These are phyloP conservation scores for Embiotoca jacksoni DNA, from an alignment of 2,113 vertebrate species.

Conservation along the genomic window DNA sequence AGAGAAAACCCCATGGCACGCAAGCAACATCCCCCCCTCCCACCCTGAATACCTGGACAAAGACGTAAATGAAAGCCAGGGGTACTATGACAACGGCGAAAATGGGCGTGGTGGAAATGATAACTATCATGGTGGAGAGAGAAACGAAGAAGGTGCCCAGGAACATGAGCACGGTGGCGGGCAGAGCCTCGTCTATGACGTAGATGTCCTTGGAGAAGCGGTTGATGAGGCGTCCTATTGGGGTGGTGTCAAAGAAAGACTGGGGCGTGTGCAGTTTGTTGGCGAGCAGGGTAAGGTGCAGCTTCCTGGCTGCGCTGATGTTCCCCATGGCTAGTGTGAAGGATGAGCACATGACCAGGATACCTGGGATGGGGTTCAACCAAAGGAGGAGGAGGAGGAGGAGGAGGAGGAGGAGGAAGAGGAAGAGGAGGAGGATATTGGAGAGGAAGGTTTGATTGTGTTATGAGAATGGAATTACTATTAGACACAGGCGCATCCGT, in stretches of 20 bases:
- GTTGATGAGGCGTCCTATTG: constrained; percentile 94
- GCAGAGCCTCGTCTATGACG: constrained; percentile 92
- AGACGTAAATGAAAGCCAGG: constrained; percentile 88
- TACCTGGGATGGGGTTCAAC: constrained; percentile 78
- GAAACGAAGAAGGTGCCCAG: constrained; percentile 88
- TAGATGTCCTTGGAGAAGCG: constrained; percentile 97
- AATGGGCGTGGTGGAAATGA: constrained; percentile 90
- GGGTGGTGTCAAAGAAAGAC: constrained; percentile 97
- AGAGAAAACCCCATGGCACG: constrained; percentile 4
- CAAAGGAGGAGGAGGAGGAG: constrained; percentile 49
- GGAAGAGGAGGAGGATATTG: constrained; percentile 19
- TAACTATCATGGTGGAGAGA: constrained; percentile 90
- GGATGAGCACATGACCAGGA: constrained; percentile 90
- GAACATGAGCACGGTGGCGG: constrained; percentile 90
- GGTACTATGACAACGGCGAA: constrained; percentile 90
- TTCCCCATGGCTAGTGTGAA: constrained; percentile 90
- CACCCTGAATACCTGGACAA: constrained; percentile 89
- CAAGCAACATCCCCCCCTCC: not conserved
- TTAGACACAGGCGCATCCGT: constrained; percentile 21
- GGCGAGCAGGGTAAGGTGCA: constrained; percentile 88
- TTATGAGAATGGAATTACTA: constrained; percentile 1
- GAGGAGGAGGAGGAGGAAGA: not conserved
- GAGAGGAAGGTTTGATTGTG: constrained; percentile 23
- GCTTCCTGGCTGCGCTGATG: constrained; percentile 86
- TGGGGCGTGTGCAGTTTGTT: constrained; percentile 94